phyloP scores from a whole-genome alignment of 2,113 vertebrate species.

The Eolophus roseicapilla region DNA sequence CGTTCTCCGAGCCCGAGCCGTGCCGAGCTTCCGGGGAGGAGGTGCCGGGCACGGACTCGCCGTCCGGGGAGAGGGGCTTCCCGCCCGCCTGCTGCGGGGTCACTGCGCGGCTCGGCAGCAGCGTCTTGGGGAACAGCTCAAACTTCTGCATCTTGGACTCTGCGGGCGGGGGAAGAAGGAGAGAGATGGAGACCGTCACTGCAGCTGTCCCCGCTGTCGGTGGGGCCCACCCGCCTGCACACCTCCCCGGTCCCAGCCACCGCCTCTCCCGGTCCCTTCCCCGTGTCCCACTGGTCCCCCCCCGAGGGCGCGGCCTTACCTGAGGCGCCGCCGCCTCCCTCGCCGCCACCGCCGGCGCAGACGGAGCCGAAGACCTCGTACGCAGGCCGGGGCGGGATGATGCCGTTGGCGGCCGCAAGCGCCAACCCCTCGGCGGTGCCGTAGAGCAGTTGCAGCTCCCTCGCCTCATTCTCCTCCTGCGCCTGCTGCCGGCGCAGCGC shows the following conservation, averaged over 20 bases:
- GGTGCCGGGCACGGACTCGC: constrained; percentile 87
- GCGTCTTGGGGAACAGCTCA: constrained; percentile 90
- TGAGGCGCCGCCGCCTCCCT: constrained; percentile 65
- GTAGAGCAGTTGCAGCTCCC: constrained; percentile 96
- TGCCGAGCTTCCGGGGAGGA: constrained; percentile 91
- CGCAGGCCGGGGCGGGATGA: constrained; percentile 91
- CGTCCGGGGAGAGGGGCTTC: constrained; percentile 86
- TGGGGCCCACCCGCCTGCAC: background rate
- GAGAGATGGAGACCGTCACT: background rate
- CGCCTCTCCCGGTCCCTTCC: background rate
- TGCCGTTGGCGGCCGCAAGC: constrained; percentile 96
- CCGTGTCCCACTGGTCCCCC: background rate
- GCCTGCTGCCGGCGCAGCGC: constrained; percentile 95
- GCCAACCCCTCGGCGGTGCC: constrained; percentile 95
- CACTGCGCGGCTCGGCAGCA: constrained; percentile 80
- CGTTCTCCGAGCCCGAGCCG: constrained; percentile 93
- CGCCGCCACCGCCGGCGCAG: constrained; percentile 80
- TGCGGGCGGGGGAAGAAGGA: constrained; percentile 38
- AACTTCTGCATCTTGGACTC: constrained; percentile 95
- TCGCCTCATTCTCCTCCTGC: constrained; percentile 97
- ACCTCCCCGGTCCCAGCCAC: background rate
- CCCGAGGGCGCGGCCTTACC: background rate
- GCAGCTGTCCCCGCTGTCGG: background rate
- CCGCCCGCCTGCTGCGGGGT: constrained; percentile 80
- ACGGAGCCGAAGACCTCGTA: constrained; percentile 92